Base-by-base conservation (phyloP, 2,888 invertebrate species). In the Acleris laterana region DNA sequence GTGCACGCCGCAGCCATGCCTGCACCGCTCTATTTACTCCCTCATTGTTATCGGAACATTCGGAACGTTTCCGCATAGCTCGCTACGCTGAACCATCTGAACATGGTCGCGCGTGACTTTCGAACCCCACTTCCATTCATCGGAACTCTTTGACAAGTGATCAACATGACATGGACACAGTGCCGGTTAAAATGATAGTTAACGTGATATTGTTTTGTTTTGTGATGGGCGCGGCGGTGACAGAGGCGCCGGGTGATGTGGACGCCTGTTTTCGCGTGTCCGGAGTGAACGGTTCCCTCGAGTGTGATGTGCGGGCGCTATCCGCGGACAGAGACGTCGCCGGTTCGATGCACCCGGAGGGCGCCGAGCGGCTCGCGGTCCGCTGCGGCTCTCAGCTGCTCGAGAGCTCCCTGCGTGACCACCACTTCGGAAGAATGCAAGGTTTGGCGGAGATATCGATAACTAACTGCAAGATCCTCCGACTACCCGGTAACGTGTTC, bases 361-460 rank as follows among this genome's bases (percentile, higher is more conserved):
- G 96, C 70, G 96, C 97, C 71, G 94, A 95, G 74, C 94, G 95
- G 78, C 93, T 98, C 73, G 94, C 95, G 74, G 94, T 98, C 74
- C 94, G 94, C 73, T 98, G 98, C 91, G 95, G 95, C 84, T 79
- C 86, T 75, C 80, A 80, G 67, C 82, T 79, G 64, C 77, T 79
- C 68, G 97, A 97, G 93, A 97, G 97, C 92, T 94, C 95, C 67
- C 90, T 98, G 77, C 94, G 95, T 59, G 94, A 95, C 58, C 95
- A 95, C 74, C 95, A 95, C 74, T 96, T 97, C 89, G 94, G 95
- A 65, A 94, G 95, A 68, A 93, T 98, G 74, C 95, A 95, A 84
- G 96, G 96, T 78, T 93, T 98, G 72, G 96, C 96, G 76, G 96
- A 96, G 80, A 93, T 98, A 74, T 93, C 94, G 72, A 93, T 98